Evolutionary conservation across 2,888 invertebrate species (phyloP), one percentile per base, ranked within the genome.

Genomic region (Dryocosmus kuriphilus): DNA sequence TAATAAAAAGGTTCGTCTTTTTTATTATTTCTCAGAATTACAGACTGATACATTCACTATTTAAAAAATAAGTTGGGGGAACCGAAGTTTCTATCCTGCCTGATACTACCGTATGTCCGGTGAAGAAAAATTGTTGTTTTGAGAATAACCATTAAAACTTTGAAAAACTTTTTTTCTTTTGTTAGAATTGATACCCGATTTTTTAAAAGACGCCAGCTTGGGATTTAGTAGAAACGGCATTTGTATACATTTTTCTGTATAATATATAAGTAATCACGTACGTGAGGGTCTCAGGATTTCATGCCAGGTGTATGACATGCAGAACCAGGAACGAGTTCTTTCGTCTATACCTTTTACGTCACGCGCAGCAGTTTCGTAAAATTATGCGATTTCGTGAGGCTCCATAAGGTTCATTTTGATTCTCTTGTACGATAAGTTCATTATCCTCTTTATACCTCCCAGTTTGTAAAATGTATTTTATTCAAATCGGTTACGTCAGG

Each of bases 311-410:
- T 41, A 67, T 41, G 27, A 8, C 67, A 67, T 46, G 27, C 16
- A 67, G 24, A 67, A 67, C 67, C 46, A 46, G 67, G 67, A 46
- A 67, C 67, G 67, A 51, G 46, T 51, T 46, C 30, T 71, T 51
- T 46, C 46, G 51, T 71, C 46, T 51, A 71, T 65, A 65, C 38
- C 51, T 24, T 51, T 71, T 71, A 71, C 67, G 67, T 71, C 67
- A 71, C 67, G 67, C 27, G 51, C 67, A 51, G 67, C 27, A 71
- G 46, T 71, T 71, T 51, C 67, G 51, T 71, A 51, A 71, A 71
- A 71, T 71, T 71, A 71, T 71, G 27, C 67, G 9, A n/a, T 71
- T 71, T 30, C 67, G 67, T 71, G 67, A 71, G 67, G 27, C 51
- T 51, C 67, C 67, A 71, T 51, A 71, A 71, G 27, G 67, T 16